phyloP scores from a whole-genome alignment of 2,113 vertebrate genomes.

The Okapia johnstoni region DNA sequence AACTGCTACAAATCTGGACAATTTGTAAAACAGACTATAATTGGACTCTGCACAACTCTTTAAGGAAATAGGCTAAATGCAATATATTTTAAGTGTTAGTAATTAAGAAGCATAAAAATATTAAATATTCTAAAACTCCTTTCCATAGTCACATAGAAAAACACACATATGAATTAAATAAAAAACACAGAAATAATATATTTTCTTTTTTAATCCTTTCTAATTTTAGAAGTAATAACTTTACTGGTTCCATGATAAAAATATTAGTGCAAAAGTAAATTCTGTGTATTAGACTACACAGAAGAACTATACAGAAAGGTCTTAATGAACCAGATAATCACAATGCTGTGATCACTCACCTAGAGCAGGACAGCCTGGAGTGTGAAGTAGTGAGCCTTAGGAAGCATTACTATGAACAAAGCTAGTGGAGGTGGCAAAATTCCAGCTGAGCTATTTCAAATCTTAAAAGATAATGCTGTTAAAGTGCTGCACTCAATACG shows the following conservation, averaged over 20 bases:
- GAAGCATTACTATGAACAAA: neutral
- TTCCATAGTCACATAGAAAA: neutral
- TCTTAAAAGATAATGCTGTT: neutral
- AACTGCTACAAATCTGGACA: neutral
- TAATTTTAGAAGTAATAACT: neutral
- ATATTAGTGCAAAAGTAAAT: neutral
- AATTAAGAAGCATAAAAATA: neutral
- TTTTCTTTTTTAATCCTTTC: neutral
- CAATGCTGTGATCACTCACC: neutral
- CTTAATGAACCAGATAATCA: neutral
- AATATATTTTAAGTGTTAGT: neutral
- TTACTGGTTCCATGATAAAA: neutral
- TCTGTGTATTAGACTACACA: neutral
- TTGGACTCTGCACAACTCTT: neutral
- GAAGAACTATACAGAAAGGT: neutral
- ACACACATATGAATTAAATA: neutral
- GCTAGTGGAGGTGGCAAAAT: neutral
- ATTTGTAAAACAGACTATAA: neutral
- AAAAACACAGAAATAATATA: neutral
- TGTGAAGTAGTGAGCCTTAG: neutral
- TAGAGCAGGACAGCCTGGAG: neutral
- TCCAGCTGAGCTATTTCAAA: neutral
- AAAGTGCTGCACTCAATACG: neutral
- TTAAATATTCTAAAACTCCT: neutral
- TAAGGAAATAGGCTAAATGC: neutral